Base-by-base conservation (phyloP, 2,888 invertebrate species). In the Noctua pronuba region DNA sequence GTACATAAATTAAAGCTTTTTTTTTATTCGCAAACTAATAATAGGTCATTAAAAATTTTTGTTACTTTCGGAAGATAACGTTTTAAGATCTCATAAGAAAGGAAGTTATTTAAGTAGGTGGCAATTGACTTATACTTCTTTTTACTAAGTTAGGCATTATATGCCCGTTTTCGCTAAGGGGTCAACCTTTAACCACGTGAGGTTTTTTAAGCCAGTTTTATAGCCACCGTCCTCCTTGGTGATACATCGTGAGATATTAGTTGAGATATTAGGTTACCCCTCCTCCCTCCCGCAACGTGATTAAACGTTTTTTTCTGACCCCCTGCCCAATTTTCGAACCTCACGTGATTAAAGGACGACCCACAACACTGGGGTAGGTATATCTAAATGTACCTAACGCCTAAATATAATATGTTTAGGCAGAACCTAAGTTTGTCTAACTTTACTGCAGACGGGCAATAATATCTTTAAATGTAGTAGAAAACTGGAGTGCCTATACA, bases 1-100 rank as follows among this genome's bases (percentile, higher is more conserved):
- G 60, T 84, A 77, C 69, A 71, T 38, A 68, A 60, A 77, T 88
- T 88, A 86, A 86, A 86, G 86, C 84, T 83, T 77, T 75, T 71
- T 76, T 58, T 52, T 74, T 65, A 74, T 62, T 71, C 46, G 65
- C 68, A 70, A 38, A 73, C 44, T 71, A 75, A 55, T 38, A 38
- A 38, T n/a, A n/a, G n/a, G n/a, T n/a, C n/a, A n/a, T 35, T 11
- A 65, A 71, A 41, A 6, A 18, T 35, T 35, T 16, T 58, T 16
- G 10, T 55, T 13, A 13, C 68, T 72, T 78, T 69, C 64, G 24
- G n/a, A 71, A 49, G 28, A 68, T 64, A 41, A 35, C 0, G 10
- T 49, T 38, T 44, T 41, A 78, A 62, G 55, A 72, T 64, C 41
- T 66, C 62, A 21, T 44, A 52, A 10, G 60, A 62, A 75, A 83